These are phyloP conservation scores for Galago senegalensis DNA, from an alignment of 2,797 vertebrate species.

Conservation along the genomic window DNA sequence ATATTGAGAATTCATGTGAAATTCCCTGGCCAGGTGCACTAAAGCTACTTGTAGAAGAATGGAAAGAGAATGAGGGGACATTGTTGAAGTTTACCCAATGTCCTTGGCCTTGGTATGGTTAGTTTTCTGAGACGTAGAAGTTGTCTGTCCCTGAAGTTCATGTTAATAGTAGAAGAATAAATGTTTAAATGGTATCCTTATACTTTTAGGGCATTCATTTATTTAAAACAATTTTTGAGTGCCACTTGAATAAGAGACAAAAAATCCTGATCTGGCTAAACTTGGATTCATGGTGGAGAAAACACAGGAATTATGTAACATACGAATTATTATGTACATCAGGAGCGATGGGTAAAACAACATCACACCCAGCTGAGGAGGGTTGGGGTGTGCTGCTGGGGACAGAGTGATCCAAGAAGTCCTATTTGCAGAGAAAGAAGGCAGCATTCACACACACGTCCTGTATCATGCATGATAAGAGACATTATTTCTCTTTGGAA, in stretches of 20 bases:
- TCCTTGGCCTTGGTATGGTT: neutral
- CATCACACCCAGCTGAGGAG: accelerated
- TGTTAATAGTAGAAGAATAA: neutral
- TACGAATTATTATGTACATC: neutral
- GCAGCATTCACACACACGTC: neutral
- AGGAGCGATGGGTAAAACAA: neutral
- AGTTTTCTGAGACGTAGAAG: neutral
- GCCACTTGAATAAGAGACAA: neutral
- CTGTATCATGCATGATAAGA: neutral
- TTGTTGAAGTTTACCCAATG: neutral
- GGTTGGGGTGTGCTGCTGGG: accelerated
- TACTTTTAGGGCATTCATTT: neutral
- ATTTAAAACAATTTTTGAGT: neutral
- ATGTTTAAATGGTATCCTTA: neutral
- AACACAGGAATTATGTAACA: neutral
- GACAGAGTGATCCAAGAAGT: neutral
- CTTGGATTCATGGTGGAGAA: neutral
- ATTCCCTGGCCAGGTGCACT: neutral
- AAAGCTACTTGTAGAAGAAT: neutral
- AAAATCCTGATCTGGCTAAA: neutral
- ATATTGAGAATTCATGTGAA: neutral
- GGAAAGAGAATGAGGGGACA: neutral
- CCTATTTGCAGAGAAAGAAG: neutral
- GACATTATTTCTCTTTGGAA: neutral
- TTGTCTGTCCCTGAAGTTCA: neutral